Evolutionary conservation across 1,140 invertebrate species (phyloP), one percentile per base, ranked within the genome.

Genomic region (Chymomyza costata): DNA sequence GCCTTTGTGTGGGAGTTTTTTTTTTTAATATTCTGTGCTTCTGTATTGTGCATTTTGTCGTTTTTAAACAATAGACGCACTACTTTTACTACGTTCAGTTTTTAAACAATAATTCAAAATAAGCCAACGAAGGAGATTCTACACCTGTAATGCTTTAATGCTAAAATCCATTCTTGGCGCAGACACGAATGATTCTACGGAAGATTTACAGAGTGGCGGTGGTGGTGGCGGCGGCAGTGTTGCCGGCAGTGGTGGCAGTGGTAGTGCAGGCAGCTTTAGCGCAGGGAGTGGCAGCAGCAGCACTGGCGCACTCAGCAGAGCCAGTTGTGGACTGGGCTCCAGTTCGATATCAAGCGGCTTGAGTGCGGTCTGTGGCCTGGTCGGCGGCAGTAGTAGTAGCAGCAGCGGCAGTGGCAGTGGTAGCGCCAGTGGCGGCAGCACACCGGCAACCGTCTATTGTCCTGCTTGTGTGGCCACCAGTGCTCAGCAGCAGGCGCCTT

Each of bases 91-190:
- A n/a, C n/a, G n/a, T n/a, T n/a, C n/a, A n/a, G n/a, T n/a, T n/a
- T n/a, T n/a, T n/a, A n/a, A n/a, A n/a, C n/a, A n/a, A n/a, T n/a
- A n/a, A n/a, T n/a, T 53, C 44, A 55, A 56, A 41, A 69, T 62
- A 65, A 62, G 62, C 66, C 54, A 76, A 47, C 61, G 65, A 61
- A 52, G 39, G 51, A 65, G 62, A 61, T 65, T 68, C 43, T 65
- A 59, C 15, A 63, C 52, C 48, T 81, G 70, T 82, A 73, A 84
- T 82, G 74, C 78, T 61, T 84, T 84, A 65, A 84, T 84, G 82
- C 78, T 84, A 64, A 84, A 76, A 55, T 84, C 82, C 51, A 78
- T 84, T 50, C 67, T 76, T 38, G 70, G 66, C 44, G 57, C 55
- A 39, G 70, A 76, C 50, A 52, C 70, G 49, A 73, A 67, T 63